phyloP scores from a whole-genome alignment of 2,888 invertebrate genomes.

The Gymnocheta viridis region DNA sequence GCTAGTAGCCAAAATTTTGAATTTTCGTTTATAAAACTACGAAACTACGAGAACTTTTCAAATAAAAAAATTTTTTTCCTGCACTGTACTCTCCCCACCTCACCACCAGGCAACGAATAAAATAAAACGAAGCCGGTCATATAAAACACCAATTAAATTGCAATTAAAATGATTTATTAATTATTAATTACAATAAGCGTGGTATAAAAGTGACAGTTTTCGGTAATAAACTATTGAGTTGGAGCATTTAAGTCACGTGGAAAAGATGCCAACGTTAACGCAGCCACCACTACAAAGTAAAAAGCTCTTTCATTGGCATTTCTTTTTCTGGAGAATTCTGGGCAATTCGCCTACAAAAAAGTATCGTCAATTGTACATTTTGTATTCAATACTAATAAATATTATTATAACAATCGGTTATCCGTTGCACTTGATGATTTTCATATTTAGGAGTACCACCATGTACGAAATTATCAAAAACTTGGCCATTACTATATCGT shows the following conservation, averaged over 20 bases:
- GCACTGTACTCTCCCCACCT: neutral
- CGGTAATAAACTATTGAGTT: neutral
- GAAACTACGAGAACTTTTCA: too few relatives aligned
- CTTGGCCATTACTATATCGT: constrained; percentile 63
- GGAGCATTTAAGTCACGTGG: too few relatives aligned
- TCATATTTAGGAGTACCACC: constrained; percentile 53
- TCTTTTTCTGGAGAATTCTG: constrained; percentile 51
- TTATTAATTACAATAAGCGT: neutral
- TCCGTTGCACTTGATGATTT: constrained; percentile 70
- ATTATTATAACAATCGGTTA: constrained; percentile 61
- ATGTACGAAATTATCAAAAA: constrained; percentile 64
- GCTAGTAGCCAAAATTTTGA: too few relatives aligned
- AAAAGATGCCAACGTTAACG: neutral
- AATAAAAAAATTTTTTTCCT: neutral
- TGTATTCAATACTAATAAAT: constrained; percentile 63
- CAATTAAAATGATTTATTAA: neutral
- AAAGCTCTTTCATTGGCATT: constrained; percentile 43
- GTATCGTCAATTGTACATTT: constrained; percentile 37
- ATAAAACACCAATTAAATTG: neutral
- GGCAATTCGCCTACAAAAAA: constrained; percentile 47
- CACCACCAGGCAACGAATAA: neutral
- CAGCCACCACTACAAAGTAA: constrained; percentile 9
- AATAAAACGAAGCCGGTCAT: neutral
- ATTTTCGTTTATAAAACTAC: too few relatives aligned
- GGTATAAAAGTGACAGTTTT: neutral